Conservation (phyloP, 2,113 vertebrate genomes). For the Coturnix japonica region DNA sequence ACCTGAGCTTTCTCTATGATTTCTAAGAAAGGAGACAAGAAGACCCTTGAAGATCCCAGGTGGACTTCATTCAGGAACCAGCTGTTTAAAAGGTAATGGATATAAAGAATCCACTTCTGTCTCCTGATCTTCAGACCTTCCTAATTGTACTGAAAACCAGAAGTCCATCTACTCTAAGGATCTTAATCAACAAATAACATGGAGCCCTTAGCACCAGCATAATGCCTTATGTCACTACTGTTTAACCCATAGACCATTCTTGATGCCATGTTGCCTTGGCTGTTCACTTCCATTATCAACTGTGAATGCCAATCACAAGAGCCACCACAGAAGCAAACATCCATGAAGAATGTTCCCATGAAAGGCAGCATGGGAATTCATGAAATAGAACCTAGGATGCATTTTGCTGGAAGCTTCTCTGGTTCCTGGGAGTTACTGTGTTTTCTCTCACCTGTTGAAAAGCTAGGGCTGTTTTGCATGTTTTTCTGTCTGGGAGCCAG, state of each 20-base stretch:
- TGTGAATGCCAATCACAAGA: not conserved
- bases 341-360: not conserved
- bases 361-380: not conserved
- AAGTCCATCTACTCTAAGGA: not conserved
- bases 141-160: not conserved
- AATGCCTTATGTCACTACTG: not conserved
- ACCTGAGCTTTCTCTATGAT: not conserved
- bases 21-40: not conserved
- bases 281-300: not conserved
- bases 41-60: not conserved
- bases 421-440: not conserved
- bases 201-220: not conserved
- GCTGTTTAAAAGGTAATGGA: not conserved
- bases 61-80: not conserved
- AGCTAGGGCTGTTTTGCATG: not conserved
- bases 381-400: not conserved
- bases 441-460: not conserved
- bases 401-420: not conserved
- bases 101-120: fast-evolving
- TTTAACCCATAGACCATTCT: not conserved
- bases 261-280: not conserved
- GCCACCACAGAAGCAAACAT: not conserved
- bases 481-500: not conserved
- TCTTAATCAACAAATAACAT: not conserved
- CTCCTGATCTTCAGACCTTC: not conserved